phyloP scores from a whole-genome alignment of 2,113 vertebrate genomes.

The Notarius lentiginosus region DNA sequence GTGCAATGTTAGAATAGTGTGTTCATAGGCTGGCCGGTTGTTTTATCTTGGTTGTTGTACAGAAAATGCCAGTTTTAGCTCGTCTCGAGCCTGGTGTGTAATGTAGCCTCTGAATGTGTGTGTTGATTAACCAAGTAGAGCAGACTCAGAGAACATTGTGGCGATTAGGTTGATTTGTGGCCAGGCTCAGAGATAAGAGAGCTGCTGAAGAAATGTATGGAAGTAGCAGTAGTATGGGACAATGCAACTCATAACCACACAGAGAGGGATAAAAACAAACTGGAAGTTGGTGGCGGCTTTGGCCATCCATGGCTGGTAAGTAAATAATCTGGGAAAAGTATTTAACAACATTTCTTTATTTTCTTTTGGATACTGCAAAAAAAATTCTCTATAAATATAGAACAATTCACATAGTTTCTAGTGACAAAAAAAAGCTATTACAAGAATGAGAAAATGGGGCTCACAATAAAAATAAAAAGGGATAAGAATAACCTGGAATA shows the following conservation, averaged over 20 bases:
- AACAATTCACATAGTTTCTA: neutral
- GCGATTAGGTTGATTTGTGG: conserved; percentile 21
- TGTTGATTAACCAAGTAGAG: conserved; percentile 53
- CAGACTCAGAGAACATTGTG: conserved; percentile 24
- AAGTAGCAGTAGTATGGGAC: conserved; percentile 14
- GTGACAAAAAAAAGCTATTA: neutral
- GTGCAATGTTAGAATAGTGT: neutral
- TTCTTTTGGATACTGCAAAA: neutral
- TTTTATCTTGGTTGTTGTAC: neutral
- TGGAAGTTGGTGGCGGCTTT: conserved; percentile 6
- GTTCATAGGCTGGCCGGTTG: neutral
- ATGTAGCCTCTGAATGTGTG: conserved; percentile 10
- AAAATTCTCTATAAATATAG: neutral
- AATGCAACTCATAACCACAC: neutral
- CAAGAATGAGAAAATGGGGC: neutral
- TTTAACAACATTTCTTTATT: neutral
- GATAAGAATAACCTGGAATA: neutral
- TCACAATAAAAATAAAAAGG: neutral
- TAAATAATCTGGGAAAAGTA: conserved; percentile 2
- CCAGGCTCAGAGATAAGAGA: conserved; percentile 16
- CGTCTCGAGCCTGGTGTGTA: neutral
- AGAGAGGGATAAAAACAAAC: conserved; percentile 6
- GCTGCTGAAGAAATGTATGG: neutral
- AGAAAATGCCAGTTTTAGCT: neutral
- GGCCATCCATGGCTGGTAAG: conserved; percentile 51